Base-by-base conservation (phyloP, 2,797 vertebrate genomes). In the Philypnodon macrostomus region DNA sequence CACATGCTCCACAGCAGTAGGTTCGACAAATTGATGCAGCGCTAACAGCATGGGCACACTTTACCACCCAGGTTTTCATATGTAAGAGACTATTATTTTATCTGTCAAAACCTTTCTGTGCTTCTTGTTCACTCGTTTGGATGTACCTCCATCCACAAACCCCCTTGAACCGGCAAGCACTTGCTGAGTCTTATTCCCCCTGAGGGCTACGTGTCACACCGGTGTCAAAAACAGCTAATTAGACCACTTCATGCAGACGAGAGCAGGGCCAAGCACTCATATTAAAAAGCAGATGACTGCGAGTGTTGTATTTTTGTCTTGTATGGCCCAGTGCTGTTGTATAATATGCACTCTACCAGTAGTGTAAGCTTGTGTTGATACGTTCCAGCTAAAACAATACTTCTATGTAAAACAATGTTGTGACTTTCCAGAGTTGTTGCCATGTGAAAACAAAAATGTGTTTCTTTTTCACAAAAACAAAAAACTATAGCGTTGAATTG, bases 141-240 rank as follows among this genome's bases (percentile, higher is more conserved):
- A 63, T 65, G 9, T 61, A 27, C 51, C 58, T 14, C 56, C 35
- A 12, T 45, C 47, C 45, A 31, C 63, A 26, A 65, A 65, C 75
- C 84, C 85, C 75, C 81, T 85, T 86, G 77, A 84, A 82, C 76
- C 73, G 68, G 64, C 70, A 55, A 60, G 66, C 63, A 38, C 72
- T 81, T 48, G 27, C 51, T 61, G 75, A 80, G 75, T 75, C 70
- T 79, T 60, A 73, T 77, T 73, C 75, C 77, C 80, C 81, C 75
- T 47, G 69, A 77, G 83, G 86, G 68, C 73, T 69, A 52, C 58
- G 73, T 86, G 87, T 86, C 84, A 87, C 77, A 74, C 72, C 53
- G 58, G 84, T 86, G 87, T 88, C 85, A 85, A 85, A 86, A 86
- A 75, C 75, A 80, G 75, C 87, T 87, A 87, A 89, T 89, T 88